phyloP scores from a whole-genome alignment of 2,888 invertebrate species.

The Lagria hirta region DNA sequence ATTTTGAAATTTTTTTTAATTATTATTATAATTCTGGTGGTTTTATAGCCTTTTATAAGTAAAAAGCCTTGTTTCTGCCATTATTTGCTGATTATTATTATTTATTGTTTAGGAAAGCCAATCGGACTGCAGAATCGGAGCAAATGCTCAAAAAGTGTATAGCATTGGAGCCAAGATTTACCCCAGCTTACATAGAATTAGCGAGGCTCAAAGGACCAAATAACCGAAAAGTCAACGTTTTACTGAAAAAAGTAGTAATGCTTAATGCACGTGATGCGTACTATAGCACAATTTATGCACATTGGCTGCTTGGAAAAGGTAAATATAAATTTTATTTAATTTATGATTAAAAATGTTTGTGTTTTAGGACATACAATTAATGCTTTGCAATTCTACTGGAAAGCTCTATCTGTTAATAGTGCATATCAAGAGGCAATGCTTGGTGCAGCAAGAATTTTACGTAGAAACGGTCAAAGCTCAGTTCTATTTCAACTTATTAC shows the following conservation, averaged over 20 bases:
- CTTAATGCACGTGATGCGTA: slow-evolving; percentile 70
- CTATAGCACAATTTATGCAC: slow-evolving; percentile 69
- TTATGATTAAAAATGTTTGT: slow-evolving; percentile 4
- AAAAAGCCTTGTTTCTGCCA: no score
- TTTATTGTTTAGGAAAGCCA: slow-evolving; percentile 60
- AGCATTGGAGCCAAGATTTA: slow-evolving; percentile 66
- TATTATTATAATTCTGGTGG: no score
- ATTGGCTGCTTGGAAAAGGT: slow-evolving; percentile 71
- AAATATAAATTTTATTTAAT: slow-evolving; percentile 11
- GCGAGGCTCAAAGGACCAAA: slow-evolving; percentile 60
- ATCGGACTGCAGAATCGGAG: slow-evolving; percentile 65
- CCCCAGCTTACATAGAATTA: slow-evolving; percentile 69
- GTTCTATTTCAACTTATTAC: slow-evolving; percentile 67
- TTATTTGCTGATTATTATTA: neutral
- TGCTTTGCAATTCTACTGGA: slow-evolving; percentile 60
- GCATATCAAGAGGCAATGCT: slow-evolving; percentile 60
- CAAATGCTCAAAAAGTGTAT: slow-evolving; percentile 71
- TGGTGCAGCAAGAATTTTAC: slow-evolving; percentile 63
- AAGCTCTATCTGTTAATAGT: slow-evolving; percentile 58
- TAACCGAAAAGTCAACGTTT: slow-evolving; percentile 59
- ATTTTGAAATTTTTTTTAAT: no score
- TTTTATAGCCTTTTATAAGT: no score
- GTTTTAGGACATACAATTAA: slow-evolving; percentile 57
- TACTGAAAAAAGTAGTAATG: slow-evolving; percentile 64
- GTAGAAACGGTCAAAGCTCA: slow-evolving; percentile 65